phyloP scores from a whole-genome alignment of 2,797 vertebrate species.

The Spinus pinus region DNA sequence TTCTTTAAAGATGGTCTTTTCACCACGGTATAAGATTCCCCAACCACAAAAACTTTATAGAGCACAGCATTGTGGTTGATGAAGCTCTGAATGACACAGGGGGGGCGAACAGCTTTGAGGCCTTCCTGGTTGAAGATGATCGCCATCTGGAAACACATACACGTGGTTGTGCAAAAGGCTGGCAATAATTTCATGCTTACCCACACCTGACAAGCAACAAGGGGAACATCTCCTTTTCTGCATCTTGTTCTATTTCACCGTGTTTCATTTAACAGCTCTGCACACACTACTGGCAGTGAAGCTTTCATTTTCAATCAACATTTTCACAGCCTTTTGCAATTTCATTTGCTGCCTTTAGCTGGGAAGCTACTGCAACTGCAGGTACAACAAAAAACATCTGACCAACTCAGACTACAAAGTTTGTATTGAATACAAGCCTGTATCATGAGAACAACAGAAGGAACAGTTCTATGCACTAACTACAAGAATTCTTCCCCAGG shows the following conservation, averaged over 20 bases:
- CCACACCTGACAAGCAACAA: background rate
- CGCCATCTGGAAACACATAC: slow-evolving; percentile 85
- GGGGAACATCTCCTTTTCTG: background rate
- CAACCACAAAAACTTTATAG: slow-evolving; percentile 98
- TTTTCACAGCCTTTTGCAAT: background rate
- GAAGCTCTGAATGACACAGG: slow-evolving; percentile 98
- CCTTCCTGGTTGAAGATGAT: slow-evolving; percentile 97
- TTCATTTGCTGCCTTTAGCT: background rate
- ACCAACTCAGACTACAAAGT: background rate
- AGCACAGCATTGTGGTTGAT: slow-evolving; percentile 98
- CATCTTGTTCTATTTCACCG: background rate
- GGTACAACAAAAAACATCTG: background rate
- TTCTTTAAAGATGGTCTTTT: slow-evolving; percentile 96
- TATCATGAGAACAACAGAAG: background rate
- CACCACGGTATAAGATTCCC: slow-evolving; percentile 95
- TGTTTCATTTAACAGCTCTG: background rate
- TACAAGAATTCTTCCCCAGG: background rate
- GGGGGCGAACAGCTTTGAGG: slow-evolving; percentile 89
- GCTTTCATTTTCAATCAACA: background rate
- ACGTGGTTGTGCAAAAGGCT: background rate
- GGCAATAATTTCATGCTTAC: background rate
- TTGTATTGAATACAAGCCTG: background rate
- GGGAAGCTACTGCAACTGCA: background rate
- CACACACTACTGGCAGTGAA: background rate
- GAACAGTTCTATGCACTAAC: background rate